Percentiles rank a stretch among this genome's conserved stretches.
phyloP scores from a whole-genome alignment of 2,888 invertebrate species.

The Lepidochitona cinerea region DNA sequence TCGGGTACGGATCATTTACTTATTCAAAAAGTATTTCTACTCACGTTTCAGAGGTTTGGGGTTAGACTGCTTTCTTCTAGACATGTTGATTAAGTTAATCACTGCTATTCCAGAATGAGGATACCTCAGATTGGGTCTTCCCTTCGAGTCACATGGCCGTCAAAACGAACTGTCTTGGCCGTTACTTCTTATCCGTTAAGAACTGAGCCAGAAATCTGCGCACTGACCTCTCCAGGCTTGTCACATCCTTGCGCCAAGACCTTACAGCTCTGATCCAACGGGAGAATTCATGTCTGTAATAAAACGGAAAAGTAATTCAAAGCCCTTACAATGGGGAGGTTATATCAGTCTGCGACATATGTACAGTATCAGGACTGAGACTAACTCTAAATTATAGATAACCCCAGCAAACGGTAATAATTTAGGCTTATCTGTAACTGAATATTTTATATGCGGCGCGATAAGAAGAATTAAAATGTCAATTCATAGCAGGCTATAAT shows the following conservation, averaged over 20 bases:
- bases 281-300: background rate
- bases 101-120: too few species aligned
- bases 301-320: background rate
- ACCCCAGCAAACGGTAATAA: background rate
- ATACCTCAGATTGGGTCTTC: too few species aligned
- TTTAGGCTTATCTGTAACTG: conserved; percentile 3
- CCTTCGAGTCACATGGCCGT: too few species aligned
- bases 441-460: background rate
- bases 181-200: too few species aligned
- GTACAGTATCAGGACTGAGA: background rate
- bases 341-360: conserved; percentile 7
- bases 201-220: background rate
- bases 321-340: background rate
- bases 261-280: background rate
- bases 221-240: background rate
- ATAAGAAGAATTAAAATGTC: conserved; percentile 9
- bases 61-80: conserved; percentile 95
- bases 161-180: too few species aligned
- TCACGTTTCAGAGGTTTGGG: conserved; percentile 96
- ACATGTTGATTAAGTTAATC: conserved; percentile 82
- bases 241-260: background rate
- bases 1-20: too few species aligned
- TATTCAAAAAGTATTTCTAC: too few species aligned
- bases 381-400: conserved; percentile 3
- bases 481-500: background rate